These are phyloP conservation scores for Molorchus minor DNA, from an alignment of 2,888 invertebrate species.

Conservation along the genomic window DNA sequence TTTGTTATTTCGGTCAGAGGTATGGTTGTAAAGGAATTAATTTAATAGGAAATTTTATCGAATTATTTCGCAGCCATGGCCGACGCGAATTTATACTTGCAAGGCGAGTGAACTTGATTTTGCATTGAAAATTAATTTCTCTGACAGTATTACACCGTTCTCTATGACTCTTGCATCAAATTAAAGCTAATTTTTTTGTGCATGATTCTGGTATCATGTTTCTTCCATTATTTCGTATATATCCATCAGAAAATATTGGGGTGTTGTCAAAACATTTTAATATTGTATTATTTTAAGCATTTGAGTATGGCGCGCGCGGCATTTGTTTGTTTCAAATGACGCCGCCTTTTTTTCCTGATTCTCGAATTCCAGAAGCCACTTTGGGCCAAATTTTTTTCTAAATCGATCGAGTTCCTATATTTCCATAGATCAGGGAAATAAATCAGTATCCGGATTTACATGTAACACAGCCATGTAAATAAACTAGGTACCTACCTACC, in stretches of 20 bases:
- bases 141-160: slow-evolving; percentile 30
- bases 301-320: slow-evolving; percentile 60
- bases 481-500: too few relatives aligned
- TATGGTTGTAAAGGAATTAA: slow-evolving; percentile 55
- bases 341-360: slow-evolving; percentile 19
- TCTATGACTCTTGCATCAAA: slow-evolving; percentile 42
- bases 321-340: slow-evolving; percentile 48
- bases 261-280: slow-evolving; percentile 60
- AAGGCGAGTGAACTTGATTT: slow-evolving; percentile 43
- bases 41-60: slow-evolving; percentile 52
- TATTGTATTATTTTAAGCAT: slow-evolving; percentile 61
- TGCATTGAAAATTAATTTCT: slow-evolving; percentile 58
- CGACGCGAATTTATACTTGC: slow-evolving; percentile 51
- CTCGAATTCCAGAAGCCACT: background rate
- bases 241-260: slow-evolving; percentile 58
- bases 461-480: too few relatives aligned
- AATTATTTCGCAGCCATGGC: slow-evolving; percentile 57
- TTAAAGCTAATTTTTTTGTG: slow-evolving; percentile 54
- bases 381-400: too few relatives aligned
- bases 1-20: slow-evolving; percentile 41
- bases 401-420: too few relatives aligned
- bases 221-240: slow-evolving; percentile 32
- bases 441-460: slow-evolving; percentile 11
- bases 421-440: too few relatives aligned
- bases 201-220: slow-evolving; percentile 39